Evolutionary conservation across 2,797 vertebrate genomes (phyloP), one percentile per base, ranked within the genome.

Genomic region (Spea hammondii): DNA sequence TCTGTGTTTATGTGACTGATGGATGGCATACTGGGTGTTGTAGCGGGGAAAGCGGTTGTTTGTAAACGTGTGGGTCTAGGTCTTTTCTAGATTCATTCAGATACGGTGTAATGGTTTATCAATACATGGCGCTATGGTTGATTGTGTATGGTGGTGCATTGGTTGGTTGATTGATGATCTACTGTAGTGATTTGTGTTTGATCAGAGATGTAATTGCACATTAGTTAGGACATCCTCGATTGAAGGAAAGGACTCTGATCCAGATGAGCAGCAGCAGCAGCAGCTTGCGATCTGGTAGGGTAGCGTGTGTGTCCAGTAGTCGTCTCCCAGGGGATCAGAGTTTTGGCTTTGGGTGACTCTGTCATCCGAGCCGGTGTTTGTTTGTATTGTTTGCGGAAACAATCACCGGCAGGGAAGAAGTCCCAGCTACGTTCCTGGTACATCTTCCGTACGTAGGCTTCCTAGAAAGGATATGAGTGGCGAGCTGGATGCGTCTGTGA

Each of bases 331-430:
- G 67, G 55, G 55, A 77, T 64, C 32, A 10, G 44, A 17, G 17
- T 17, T 17, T 59, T 13, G 12, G 14, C 51, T 49, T 45, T 17
- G 54, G 45, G n/a, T 4, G 51, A 13, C 67, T 17, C 17, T 17
- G 87, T 84, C 94, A 99, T 81, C 96, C 94, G 69, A n/a, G n/a
- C n/a, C n/a, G n/a, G n/a, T n/a, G n/a, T n/a, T 98, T 94, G 87
- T 87, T 99, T 97, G 1, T 99, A 98, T 84, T 99, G 97, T 91
- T 99, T 99, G 59, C 97, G 94, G 89, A 99, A 99, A 89, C 97
- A 99, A 84, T 99, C 97, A 17, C 97, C 97, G 17, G 17, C 17
- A 17, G 17, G 17, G 17, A 17, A 17, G 17, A 17, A 17, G 17
- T 17, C 17, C 17, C 17, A 17, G 17, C 17, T 1, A 17, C 17